Conservation (phyloP, 2,888 invertebrate species). For the Drosophila paranaensis region DNA sequence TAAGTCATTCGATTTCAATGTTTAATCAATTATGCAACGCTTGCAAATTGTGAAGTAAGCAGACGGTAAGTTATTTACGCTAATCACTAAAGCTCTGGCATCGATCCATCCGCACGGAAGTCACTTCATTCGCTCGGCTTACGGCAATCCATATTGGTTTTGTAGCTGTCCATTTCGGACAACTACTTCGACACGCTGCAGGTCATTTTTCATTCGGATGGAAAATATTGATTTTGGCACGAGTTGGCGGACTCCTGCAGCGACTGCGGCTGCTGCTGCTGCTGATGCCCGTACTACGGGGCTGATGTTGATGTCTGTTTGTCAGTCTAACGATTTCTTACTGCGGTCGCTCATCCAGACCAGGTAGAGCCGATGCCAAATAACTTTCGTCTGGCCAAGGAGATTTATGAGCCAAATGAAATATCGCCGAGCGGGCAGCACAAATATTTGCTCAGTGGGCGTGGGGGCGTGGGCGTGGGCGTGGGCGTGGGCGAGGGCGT, state of each 20-base stretch:
- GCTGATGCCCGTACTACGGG: not conserved
- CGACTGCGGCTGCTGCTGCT: slow-evolving; percentile 1
- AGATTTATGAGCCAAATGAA: slow-evolving; percentile 81
- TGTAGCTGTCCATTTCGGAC: slow-evolving; percentile 56
- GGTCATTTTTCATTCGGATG: slow-evolving; percentile 81
- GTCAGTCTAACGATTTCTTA: slow-evolving; percentile 78
- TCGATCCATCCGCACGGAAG: slow-evolving; percentile 15
- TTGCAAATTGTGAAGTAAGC: slow-evolving; percentile 56
- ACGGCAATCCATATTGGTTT: slow-evolving; percentile 35
- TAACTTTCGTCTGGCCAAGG: slow-evolving; percentile 41
- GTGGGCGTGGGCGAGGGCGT: not conserved
- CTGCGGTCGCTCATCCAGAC: slow-evolving; percentile 44
- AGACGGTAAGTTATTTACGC: slow-evolving; percentile 42
- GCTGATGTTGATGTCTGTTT: slow-evolving; percentile 78
- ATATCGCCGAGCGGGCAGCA: slow-evolving; percentile 62
- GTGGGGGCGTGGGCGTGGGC: not conserved
- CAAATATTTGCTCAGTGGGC: slow-evolving; percentile 70
- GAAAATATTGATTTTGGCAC: slow-evolving; percentile 79
- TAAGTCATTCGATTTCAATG: slow-evolving; percentile 69
- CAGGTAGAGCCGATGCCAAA: slow-evolving; percentile 33
- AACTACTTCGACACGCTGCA: slow-evolving; percentile 48
- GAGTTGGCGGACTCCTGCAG: slow-evolving; percentile 10
- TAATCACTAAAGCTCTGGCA: slow-evolving; percentile 51
- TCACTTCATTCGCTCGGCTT: slow-evolving; percentile 41
- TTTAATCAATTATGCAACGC: slow-evolving; percentile 76